Evolutionary conservation across 2,797 vertebrate genomes (phyloP), one percentile per base, ranked within the genome.

Genomic region (Acanthopagrus latus): DNA sequence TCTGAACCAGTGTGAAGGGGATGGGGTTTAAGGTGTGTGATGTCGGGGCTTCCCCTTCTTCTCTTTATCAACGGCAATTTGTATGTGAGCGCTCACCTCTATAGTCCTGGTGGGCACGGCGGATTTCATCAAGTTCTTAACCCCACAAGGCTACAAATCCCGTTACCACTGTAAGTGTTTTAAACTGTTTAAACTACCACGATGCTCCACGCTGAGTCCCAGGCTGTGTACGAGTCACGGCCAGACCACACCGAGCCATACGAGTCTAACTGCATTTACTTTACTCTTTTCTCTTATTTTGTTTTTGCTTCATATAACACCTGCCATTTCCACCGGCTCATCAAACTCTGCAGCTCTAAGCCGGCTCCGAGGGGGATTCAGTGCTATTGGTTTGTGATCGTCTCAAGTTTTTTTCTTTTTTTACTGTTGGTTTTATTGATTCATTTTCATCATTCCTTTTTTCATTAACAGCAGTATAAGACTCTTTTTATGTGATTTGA

Each of bases 121-220:
- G 93, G 90, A 92, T 94, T 94, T 94, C 86, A 94, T 86, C 91
- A 90, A 77, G 86, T 89, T 92, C 88, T 91, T 93, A 93, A 90
- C 92, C 90, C 84, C 87, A 84, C 89, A 89, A 91, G 90, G 89
- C 92, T 86, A 85, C 93, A 95, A 93, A 95, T 93, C 93, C 93
- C 72, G 88, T 93, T 94, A 93, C 88, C 88, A 91, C 90, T 93
- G 86, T 92, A 93, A 91, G 90, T 91, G 88, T 91, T 95, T 93
- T 91, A 93, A 94, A 91, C 82, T 82, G 83, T 93, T 93, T 88
- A 83, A 92, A 90, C 83, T 84, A 90, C 87, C 89, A 83, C 44
- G 80, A 90, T 48, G 80, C 83, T 87, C 81, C 82, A 57, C 50
- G 80, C 82, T 78, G 86, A 81, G 80, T 89, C 82, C 72, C 72